Evolutionary conservation across 2,797 vertebrate genomes (phyloP).

Genomic region (Echeneis naucrates): DNA sequence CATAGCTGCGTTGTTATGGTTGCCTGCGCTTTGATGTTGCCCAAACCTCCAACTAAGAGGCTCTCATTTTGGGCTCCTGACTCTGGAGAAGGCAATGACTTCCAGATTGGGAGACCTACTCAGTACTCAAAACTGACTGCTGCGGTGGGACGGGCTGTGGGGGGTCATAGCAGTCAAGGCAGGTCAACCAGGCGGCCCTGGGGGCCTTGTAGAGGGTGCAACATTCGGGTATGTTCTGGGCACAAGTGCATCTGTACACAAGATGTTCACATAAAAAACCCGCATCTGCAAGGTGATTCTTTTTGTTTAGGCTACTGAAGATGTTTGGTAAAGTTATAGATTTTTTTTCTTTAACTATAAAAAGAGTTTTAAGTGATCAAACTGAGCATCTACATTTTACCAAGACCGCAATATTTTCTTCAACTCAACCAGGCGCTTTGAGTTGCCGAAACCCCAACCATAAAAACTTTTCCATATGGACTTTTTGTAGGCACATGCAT

Average conservation of each 20-base stretch:
- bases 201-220: background rate
- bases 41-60: slow-evolving; percentile 85
- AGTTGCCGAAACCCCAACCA: background rate
- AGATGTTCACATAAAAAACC: background rate
- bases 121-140: slow-evolving; percentile 38
- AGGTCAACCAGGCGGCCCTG: slow-evolving; percentile 28
- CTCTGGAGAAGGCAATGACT: slow-evolving; percentile 82
- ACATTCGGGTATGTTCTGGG: background rate
- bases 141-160: slow-evolving; percentile 47
- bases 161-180: slow-evolving; percentile 42
- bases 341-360: background rate
- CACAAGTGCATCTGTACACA: background rate
- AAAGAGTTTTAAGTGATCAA: too few relatives aligned
- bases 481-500: slow-evolving; percentile 10
- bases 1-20: slow-evolving; percentile 86
- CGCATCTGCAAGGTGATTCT: background rate
- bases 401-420: background rate
- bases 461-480: background rate
- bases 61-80: slow-evolving; percentile 83
- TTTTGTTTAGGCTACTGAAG: background rate
- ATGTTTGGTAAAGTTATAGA: background rate
- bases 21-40: slow-evolving; percentile 85
- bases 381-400: background rate
- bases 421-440: slow-evolving; percentile 10
- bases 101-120: slow-evolving; percentile 83